Percentiles rank a stretch among this genome's conserved stretches.
phyloP scores from a whole-genome alignment of 1,140 invertebrate species.

The Gryon sp. region DNA sequence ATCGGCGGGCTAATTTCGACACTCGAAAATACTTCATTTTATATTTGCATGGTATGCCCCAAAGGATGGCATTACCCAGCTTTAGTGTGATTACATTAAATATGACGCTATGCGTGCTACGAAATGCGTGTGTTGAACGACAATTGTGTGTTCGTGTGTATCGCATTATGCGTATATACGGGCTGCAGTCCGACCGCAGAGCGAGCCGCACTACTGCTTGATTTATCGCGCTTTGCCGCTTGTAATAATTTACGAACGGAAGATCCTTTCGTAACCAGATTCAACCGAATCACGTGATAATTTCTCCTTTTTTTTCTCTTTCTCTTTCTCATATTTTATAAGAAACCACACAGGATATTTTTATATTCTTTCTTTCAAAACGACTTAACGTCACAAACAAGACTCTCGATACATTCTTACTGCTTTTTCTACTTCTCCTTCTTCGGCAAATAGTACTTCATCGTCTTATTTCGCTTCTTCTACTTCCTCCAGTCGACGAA shows the following conservation, averaged over 20 bases:
- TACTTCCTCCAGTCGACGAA: conserved; percentile 16
- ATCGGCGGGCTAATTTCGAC: conserved; percentile 25
- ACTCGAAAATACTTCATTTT: conserved; percentile 30
- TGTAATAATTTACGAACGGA: conserved; percentile 60
- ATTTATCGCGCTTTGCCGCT: conserved; percentile 52
- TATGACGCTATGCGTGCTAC: conserved; percentile 28
- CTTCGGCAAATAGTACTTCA: too few relatives aligned
- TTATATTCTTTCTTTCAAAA: conserved; percentile 5
- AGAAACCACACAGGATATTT: conserved; percentile 23
- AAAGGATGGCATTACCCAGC: conserved; percentile 42
- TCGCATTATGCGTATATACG: conserved; percentile 48
- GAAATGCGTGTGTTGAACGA: conserved; percentile 1
- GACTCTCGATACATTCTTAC: conserved; percentile 19
- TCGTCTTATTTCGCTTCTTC: too few relatives aligned
- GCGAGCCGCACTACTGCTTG: conserved; percentile 56
- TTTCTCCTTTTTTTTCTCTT: conserved; percentile 44
- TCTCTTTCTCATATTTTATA: conserved; percentile 48
- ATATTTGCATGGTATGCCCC: conserved; percentile 37
- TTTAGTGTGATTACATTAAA: conserved; percentile 59
- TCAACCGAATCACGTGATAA: conserved; percentile 59
- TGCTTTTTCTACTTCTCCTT: too few relatives aligned
- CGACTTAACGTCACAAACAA: conserved; percentile 30
- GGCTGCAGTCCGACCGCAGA: conserved; percentile 53
- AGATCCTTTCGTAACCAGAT: conserved; percentile 63
- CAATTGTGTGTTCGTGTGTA: conserved; percentile 15